A percentile compares a stretch with the other conserved stretches of the same genome.
Evolutionary conservation across 2,113 vertebrate genomes (phyloP).

Genomic region (Ahaetulla prasina): DNA sequence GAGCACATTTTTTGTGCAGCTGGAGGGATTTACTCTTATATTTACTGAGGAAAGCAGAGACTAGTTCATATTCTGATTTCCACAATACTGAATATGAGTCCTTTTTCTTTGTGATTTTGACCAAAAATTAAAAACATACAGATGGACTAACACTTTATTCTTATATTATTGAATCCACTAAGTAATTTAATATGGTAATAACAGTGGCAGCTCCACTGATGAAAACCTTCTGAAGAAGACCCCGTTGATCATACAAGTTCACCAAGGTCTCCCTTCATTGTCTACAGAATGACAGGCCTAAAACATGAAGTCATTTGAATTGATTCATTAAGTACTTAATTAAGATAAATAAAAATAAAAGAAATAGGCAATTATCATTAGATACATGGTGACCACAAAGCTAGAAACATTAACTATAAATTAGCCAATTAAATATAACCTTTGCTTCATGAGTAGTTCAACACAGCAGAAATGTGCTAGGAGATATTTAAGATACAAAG

Average conservation of each 20-base stretch:
- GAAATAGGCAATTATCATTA: slow-evolving; percentile 56
- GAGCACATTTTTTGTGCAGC: background rate
- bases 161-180: background rate
- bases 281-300: slow-evolving; percentile 16
- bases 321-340: slow-evolving; percentile 48
- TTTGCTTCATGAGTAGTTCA: slow-evolving; percentile 61
- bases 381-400: slow-evolving; percentile 53
- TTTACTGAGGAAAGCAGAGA: background rate
- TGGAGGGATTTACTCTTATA: background rate
- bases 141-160: background rate
- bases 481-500: slow-evolving; percentile 64
- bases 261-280: slow-evolving; percentile 12
- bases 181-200: background rate
- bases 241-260: rapidly evolving
- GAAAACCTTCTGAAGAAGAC: background rate
- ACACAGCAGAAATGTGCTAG: slow-evolving; percentile 41
- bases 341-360: slow-evolving; percentile 55
- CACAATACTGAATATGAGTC: background rate
- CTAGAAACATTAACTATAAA: slow-evolving; percentile 68
- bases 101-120: background rate
- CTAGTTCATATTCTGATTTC: background rate
- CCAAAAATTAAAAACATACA: background rate
- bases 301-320: slow-evolving; percentile 44
- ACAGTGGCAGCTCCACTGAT: background rate
- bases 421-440: slow-evolving; percentile 69